Evolutionary conservation across 2,888 invertebrate genomes (phyloP), one percentile per base, ranked within the genome.

Genomic region (Stictocephala bisonia): DNA sequence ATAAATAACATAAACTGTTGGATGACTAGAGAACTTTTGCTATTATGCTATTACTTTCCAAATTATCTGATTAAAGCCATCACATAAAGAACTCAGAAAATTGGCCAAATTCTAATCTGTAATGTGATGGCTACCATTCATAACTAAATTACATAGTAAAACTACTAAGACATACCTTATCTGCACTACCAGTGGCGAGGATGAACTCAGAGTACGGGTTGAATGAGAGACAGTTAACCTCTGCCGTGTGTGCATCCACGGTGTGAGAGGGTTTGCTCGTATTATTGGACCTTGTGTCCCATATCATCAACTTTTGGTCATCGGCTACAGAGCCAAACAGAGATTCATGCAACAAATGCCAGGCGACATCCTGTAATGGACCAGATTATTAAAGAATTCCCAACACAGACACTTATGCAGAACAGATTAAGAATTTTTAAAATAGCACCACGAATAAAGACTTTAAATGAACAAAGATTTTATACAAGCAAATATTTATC

Each of bases 171-270:
- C n/a, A 13, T 79, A 88, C 88, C 84, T 99, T 99, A 83, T 99
- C 99, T 31, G 99, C 99, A 78, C 97, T 97, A 58, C 98, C 99
- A 24, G 99, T 99, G 0, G 99, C 99, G 69, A 99, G 87, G 80
- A 99, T 99, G 83, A 97, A 99, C 86, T 99, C 99, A 0, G 97
- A 93, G 85, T 98, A 99, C 0, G 99, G 99, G 86, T 99, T 99
- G 86, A 99, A 99, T 80, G 98, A 98, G 77, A 99, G 88, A 82
- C 99, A 99, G 86, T 99, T 99, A 0, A 99, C 98, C 86, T 99
- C 99, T 0, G 99, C 99, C 0, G 96, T 95, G 84, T 99, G 99
- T 0, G 99, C 99, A 83, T 99, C 99, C 1, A 99, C 99, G 0
- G 96, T 96, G 84, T 99, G 99, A 29, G 96, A 97, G 0, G 99